These are phyloP conservation scores for Malurus cyaneus DNA, from an alignment of 2,113 vertebrate species.

Conservation along the genomic window DNA sequence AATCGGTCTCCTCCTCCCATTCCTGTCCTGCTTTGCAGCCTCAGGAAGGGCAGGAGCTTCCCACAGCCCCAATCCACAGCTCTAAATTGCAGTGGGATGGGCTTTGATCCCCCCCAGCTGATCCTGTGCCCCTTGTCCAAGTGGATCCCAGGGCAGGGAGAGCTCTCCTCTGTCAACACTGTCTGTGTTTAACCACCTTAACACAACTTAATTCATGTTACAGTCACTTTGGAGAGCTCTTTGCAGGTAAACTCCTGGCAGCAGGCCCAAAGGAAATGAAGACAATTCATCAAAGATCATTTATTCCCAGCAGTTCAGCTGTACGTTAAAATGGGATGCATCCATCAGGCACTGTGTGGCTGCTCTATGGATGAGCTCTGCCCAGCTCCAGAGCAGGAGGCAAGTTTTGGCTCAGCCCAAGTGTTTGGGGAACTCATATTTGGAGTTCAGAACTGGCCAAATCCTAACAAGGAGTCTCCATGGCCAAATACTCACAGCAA, in stretches of 20 bases:
- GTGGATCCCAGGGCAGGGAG: not conserved
- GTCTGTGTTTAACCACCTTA: not conserved
- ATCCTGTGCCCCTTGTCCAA: not conserved
- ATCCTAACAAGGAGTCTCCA: not conserved
- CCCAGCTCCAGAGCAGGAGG: not conserved
- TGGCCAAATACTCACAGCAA: not conserved
- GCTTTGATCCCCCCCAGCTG: not conserved
- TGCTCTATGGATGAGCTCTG: not conserved
- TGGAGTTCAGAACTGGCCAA: not conserved
- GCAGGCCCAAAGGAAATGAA: not conserved
- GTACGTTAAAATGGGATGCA: not conserved
- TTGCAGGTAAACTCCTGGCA: not conserved
- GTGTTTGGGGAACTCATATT: not conserved
- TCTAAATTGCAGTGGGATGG: not conserved
- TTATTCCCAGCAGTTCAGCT: not conserved
- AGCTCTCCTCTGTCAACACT: accelerated
- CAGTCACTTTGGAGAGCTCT: not conserved
- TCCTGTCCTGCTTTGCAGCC: not conserved
- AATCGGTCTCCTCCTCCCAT: not conserved
- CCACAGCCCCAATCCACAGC: accelerated
- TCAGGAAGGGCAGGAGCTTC: not conserved
- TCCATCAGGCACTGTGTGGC: not conserved
- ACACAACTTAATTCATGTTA: not conserved
- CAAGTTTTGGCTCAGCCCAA: not conserved
- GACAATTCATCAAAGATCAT: not conserved